Base-by-base conservation (phyloP, 2,888 invertebrate species). In the Blastobasis lacticolella region DNA sequence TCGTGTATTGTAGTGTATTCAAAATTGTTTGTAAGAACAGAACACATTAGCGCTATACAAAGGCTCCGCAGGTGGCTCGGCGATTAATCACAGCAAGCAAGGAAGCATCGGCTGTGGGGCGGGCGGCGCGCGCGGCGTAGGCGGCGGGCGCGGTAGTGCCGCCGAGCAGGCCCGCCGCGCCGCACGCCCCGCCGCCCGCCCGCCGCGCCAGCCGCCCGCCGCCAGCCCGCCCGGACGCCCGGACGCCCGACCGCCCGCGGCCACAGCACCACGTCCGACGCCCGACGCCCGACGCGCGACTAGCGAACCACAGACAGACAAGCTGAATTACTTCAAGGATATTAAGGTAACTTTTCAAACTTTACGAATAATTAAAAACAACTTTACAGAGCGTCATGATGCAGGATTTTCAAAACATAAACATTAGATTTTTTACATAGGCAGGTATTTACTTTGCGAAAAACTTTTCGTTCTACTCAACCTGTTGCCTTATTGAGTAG, bases 31-130 rank as follows among this genome's bases (percentile, higher is more conserved):
- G 73, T 67, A 64, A 66, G 71, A 73, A 69, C 64, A 61, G 66
- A 72, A 73, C 66, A 69, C 76, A 78, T 73, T 71, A 74, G 66
- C 61, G 66, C 68, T 75, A 69, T 67, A 80, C 75, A 81, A 81
- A 85, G 84, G 84, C 80, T 86, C 83, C 79, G 83, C 87, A 87
- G 87, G 87, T 87, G 85, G 86, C 75, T 79, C 65, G 76, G 67
- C 77, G 72, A 86, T 86, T 83, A 86, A 85, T 87, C 84, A 83
- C 79, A 61, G 80, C 77, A 67, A 75, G 79, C 75, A 67, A 75
- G 75, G 77, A 79, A 81, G 55, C 59, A 60, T 54, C 53, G 54
- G 60, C 59, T 57, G 60, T 60, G 50, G 51, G 57, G 63, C 57
- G 60, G 60, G 59, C 64, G 60, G 62, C 60, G 61, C 63, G 62